A percentile compares a stretch with the other conserved stretches of the same genome.
Conservation (phyloP, 2,888 invertebrate species). For the Acronicta aceris region DNA sequence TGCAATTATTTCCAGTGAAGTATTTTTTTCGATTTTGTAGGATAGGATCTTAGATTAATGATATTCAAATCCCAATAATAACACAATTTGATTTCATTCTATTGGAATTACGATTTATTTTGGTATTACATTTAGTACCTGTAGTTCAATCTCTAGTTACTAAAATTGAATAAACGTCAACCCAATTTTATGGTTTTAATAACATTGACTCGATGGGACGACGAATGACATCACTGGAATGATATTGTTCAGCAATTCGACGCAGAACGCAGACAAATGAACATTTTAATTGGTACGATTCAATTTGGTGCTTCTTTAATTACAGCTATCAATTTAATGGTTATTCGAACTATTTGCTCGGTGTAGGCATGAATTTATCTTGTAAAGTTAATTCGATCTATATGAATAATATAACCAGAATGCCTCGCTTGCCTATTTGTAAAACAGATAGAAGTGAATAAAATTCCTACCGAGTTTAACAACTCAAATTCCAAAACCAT, state of each 20-base stretch:
- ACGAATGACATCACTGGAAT: conserved; percentile 1
- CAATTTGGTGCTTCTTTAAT: conserved; percentile 46
- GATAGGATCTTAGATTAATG: no score
- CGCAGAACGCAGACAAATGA: conserved; percentile 34
- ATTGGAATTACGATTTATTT: no score
- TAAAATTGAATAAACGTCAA: background rate
- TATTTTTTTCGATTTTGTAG: no score
- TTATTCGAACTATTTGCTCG: conserved; percentile 38
- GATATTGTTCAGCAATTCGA: conserved; percentile 19
- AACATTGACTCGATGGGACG: background rate
- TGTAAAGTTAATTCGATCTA: conserved; percentile 10
- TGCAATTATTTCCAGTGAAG: no score
- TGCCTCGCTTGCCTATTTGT: conserved; percentile 1
- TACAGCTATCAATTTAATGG: conserved; percentile 47
- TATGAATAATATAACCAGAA: no score
- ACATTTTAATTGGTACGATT: conserved; percentile 46
- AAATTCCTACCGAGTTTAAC: no score
- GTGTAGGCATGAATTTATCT: conserved; percentile 33
- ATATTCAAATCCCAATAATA: no score
- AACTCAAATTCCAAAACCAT: no score
- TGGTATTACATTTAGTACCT: no score
- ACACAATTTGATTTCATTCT: no score
- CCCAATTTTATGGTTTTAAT: conserved; percentile 1
- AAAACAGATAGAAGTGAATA: no score
- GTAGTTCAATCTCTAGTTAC: background rate